These are phyloP conservation scores for Cyanoderma ruficeps DNA, from an alignment of 2,113 vertebrate species.

Conservation along the genomic window DNA sequence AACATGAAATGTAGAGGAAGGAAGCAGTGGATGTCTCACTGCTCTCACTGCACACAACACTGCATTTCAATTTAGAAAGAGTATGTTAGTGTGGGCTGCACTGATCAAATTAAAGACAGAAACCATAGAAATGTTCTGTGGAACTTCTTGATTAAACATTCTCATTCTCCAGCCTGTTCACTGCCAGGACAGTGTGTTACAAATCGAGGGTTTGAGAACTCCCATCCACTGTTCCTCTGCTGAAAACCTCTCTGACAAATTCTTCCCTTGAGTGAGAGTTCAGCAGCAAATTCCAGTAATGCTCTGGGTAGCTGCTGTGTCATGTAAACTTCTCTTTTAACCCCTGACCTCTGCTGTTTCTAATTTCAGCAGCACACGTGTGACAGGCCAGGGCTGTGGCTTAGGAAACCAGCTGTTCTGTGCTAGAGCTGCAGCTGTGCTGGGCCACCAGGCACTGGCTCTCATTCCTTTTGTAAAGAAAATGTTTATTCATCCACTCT, in stretches of 20 bases:
- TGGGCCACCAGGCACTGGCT: neutral
- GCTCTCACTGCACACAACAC: neutral
- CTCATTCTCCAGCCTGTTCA: neutral
- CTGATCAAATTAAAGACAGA: neutral
- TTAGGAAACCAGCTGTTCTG: neutral
- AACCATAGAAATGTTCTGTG: neutral
- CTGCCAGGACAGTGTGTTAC: neutral
- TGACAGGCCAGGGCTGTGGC: neutral
- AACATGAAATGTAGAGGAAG: neutral
- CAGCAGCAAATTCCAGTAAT: constrained; percentile 1
- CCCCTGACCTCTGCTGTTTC: neutral
- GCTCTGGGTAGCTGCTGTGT: neutral
- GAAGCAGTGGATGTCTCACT: neutral
- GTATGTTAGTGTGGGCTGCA: neutral
- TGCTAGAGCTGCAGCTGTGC: neutral
- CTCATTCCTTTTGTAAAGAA: neutral
- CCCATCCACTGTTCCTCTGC: neutral
- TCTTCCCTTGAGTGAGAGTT: neutral
- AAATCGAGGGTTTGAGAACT: neutral
- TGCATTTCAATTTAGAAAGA: neutral
- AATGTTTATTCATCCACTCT: neutral
- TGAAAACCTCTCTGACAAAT: neutral
- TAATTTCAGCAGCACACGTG: neutral
- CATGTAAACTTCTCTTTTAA: neutral
- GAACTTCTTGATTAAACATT: neutral